Base-by-base conservation (phyloP, 2,888 invertebrate genomes). In the Drosophila kambysellisi region DNA sequence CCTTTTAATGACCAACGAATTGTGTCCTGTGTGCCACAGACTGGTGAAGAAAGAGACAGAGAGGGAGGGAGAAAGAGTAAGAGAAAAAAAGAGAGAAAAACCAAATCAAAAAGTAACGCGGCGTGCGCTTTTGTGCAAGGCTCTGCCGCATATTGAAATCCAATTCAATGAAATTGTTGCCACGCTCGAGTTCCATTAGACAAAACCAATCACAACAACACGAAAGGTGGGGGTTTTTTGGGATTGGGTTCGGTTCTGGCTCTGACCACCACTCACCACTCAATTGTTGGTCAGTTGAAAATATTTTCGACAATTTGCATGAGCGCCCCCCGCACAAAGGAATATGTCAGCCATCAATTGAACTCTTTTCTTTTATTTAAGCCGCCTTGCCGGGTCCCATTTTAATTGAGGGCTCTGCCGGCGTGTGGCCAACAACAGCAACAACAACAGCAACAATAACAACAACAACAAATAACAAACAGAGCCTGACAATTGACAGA, bases 1-100 rank as follows among this genome's bases (percentile, higher is more conserved):
- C 80, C 88, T 91, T 91, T 93, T 92, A 93, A 92, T 92, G 92
- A 92, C 92, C 92, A 89, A 81, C 88, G 88, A 89, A 91, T 91
- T 85, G 90, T 84, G 81, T 71, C 82, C 76, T 81, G 76, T 81
- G 73, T 64, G 67, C 53, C 67, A 67, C 65, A 68, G 57, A 48
- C 53, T 46, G 56, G 30, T 33, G 58, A 6, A 11, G 29, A 32
- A 29, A 15, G 20, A 17, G 12, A 9, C 15, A 41, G 43, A 9
- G 11, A 25, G 37, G 0, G 7, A 6, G 43, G 4, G 32, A 20
- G 20, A 67, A 30, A 9, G 46, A n/a, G 1, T 51, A 20, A 48
- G 46, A 41, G 8, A 46, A 46, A 52, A 12, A 46, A 46, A 52
- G 66, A 70, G 65, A 57, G 53, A 35, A 29, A 61, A 70, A 61